Evolutionary conservation across 2,797 vertebrate genomes (phyloP), one percentile per base, ranked within the genome.

Genomic region (Danionella dracula): DNA sequence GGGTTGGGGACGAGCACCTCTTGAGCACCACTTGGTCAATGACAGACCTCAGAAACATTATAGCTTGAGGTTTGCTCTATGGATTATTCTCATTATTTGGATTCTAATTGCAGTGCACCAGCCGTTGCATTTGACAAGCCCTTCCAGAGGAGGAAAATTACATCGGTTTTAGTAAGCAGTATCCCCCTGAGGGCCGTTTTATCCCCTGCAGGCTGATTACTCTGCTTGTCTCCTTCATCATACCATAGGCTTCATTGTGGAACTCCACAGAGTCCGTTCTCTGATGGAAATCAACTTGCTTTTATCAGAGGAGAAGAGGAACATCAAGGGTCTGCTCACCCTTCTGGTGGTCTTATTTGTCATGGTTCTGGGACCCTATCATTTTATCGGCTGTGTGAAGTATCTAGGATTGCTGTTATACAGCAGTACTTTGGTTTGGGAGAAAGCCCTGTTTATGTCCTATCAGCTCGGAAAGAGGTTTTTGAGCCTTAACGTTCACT

Each of bases 251-350:
- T 80, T 78, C 63, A 76, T 80, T 17, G 7, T 54, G 7, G 34
- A 5, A 61, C 70, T 80, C 64, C 68, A 78, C 46, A 23, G 45
- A 37, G 44, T 78, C 2, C 66, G 80, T 2, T 79, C 86, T 2
- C 65, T 88, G 75, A 74, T 62, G 32, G 69, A 6, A 12, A 80
- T 90, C 50, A 41, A 32, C 17, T 56, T 66, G 16, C 38, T 76
- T 37, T 61, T 17, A 42, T 53, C 44, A 0, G 59, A 66, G 35
- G 79, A 78, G 56, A 78, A 78, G 61, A 63, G 19, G 35, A 61
- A 63, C 11, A 81, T 81, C 63, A 64, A 61, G 29, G 40, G 64
- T 12, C 29, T 79, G 48, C 78, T 79, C 19, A 70, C 35, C 15
- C 59, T 77, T 23, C 57, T 78, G 53, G 48, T 79, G 16, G 44